Percentiles rank a stretch among this genome's conserved stretches.
These are phyloP conservation scores for Gila orcuttii DNA, from an alignment of 2,113 vertebrate genomes.

Conservation along the genomic window DNA sequence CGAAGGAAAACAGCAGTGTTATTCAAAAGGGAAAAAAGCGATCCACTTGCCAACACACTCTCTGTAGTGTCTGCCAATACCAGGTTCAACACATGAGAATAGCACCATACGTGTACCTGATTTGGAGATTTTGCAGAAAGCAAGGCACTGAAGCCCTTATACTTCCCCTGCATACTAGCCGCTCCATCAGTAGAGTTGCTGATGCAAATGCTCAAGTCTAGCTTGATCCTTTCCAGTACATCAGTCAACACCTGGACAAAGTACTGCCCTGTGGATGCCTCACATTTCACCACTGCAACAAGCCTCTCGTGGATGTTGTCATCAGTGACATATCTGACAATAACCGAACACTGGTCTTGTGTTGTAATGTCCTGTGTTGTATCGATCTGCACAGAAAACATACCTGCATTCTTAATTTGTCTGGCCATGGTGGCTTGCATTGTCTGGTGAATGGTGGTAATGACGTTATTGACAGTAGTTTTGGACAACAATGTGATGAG, in stretches of 20 bases:
- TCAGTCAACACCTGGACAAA: neutral
- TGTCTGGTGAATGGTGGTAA: neutral
- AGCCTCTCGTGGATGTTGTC: neutral
- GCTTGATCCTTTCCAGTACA: neutral
- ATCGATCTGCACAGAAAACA: conserved; percentile 2
- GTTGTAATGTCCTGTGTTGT: too few species aligned
- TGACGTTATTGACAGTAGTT: neutral
- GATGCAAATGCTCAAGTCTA: neutral
- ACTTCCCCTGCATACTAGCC: neutral
- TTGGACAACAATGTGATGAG: neutral
- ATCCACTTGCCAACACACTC: neutral
- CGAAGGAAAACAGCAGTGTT: neutral
- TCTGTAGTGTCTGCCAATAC: neutral
- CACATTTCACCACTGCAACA: neutral
- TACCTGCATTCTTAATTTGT: neutral
- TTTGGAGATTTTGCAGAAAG: conserved; percentile 2
- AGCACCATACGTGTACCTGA: neutral
- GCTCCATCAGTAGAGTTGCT: neutral
- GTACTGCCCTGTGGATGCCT: neutral
- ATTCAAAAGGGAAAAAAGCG: neutral
- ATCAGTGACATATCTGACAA: too few species aligned
- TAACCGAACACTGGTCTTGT: too few species aligned
- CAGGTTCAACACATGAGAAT: neutral
- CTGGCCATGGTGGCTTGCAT: neutral
- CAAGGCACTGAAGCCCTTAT: neutral